These are phyloP conservation scores for Phoxinus dragarum DNA, from an alignment of 2,797 vertebrate species.

Conservation along the genomic window DNA sequence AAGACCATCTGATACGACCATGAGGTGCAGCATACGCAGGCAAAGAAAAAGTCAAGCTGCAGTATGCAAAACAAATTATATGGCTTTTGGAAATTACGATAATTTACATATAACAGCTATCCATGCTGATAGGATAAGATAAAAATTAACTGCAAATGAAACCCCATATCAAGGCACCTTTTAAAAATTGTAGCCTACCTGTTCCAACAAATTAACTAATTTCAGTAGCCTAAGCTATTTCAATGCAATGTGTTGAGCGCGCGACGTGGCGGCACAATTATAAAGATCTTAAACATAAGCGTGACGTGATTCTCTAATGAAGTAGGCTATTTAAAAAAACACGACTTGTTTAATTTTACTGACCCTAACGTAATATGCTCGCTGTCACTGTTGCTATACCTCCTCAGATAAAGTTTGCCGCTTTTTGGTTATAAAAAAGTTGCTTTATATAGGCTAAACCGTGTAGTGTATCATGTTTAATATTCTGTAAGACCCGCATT, in stretches of 20 bases:
- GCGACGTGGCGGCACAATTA: too few species aligned
- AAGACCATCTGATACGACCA: conserved; percentile 30
- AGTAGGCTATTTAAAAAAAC: background rate
- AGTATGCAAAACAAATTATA: conserved; percentile 4
- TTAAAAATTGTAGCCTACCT: background rate
- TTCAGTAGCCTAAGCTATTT: background rate
- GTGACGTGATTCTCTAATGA: background rate
- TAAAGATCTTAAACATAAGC: background rate
- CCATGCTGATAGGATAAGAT: background rate
- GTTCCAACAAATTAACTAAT: background rate
- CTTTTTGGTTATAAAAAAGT: background rate
- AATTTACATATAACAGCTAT: background rate
- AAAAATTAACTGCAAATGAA: background rate
- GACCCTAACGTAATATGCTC: background rate
- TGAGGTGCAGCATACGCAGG: background rate
- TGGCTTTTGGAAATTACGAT: background rate
- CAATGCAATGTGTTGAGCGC: background rate
- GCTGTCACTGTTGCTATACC: background rate
- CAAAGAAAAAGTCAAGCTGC: background rate
- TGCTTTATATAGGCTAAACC: too few species aligned
- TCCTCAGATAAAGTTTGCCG: background rate
- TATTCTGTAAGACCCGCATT: background rate
- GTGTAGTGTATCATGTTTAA: background rate
- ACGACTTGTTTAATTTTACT: background rate
- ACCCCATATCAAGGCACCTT: background rate